Base-by-base conservation (phyloP, 92 coral and sea anemone species). In the Actinernus sp. region DNA sequence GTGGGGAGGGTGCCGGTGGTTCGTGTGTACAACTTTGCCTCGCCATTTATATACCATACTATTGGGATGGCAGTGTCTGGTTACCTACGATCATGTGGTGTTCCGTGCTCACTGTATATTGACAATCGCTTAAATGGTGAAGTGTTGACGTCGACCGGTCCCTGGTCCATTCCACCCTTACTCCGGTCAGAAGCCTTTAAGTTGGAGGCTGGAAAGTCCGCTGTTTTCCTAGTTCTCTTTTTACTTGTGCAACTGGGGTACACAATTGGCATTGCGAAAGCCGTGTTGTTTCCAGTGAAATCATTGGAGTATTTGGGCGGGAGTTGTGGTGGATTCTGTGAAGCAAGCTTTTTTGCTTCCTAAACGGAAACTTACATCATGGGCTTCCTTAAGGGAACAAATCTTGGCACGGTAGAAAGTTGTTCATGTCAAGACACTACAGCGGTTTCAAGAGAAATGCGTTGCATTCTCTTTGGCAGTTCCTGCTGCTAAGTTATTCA, bases 1-100 rank as follows among this genome's bases (percentile, higher is more conserved):
- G 40, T 65, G 73, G 64, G 34, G 37, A 12, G 43, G 61, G 11
- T 31, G n/a, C n/a, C 31, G 66, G 67, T 67, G 49, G 62, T 67
- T 52, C 12, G 66, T 67, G 17, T 27, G n/a, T 14, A n/a, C 4
- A 21, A 67, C 74, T 3, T 32, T 49, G 4, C 56, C 56, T 29
- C 66, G 1, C 62, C 74, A 2, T 67, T 10, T 22, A 38, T 67
- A 0, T 67, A 67, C 17, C 74, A 49, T n/a, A 49, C 4, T 14
- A 14, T 49, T 14, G 56, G 56, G 11, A 28, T 51, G 13, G 63
- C 48, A 22, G 63, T 21, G 9, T 52, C 63, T 20, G 33, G 44
- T 33, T 31, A 52, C 34, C 0, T 52, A 26, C 32, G 61, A 4
- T 14, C 22, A 2, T 22, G 2, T 2, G 56, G 56, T 3, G 27